Evolutionary conservation across 2,797 vertebrate genomes (phyloP).

Genomic region (Vultur gryphus): DNA sequence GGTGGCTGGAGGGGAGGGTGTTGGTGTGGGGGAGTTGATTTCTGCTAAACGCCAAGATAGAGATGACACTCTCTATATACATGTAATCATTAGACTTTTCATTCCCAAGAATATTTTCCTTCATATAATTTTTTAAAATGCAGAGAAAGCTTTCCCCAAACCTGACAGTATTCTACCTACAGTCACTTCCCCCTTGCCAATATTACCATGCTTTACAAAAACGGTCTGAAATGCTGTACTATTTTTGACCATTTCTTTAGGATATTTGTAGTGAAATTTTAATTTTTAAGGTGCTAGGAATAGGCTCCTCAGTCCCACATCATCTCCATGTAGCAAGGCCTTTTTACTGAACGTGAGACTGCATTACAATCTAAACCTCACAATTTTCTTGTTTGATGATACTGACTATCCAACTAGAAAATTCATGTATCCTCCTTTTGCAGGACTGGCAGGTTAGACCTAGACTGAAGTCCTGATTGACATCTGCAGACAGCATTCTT

Average conservation of each 20-base stretch:
- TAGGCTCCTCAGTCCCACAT: constrained; percentile 29
- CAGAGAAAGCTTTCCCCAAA: constrained; percentile 37
- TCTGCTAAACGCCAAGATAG: constrained; percentile 25
- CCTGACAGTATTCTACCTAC: constrained; percentile 42
- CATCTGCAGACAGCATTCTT: constrained; percentile 54
- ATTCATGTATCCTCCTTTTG: constrained; percentile 55
- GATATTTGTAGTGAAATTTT: constrained; percentile 49
- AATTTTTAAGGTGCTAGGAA: constrained; percentile 49
- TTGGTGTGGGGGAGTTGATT: constrained; percentile 29
- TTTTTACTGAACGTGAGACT: constrained; percentile 34
- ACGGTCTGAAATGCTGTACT: constrained; percentile 26
- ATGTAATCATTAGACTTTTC: constrained; percentile 53
- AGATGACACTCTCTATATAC: constrained; percentile 40
- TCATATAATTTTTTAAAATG: constrained; percentile 33
- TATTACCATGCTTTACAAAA: constrained; percentile 3
- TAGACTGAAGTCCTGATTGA: constrained; percentile 58
- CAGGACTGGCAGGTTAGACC: constrained; percentile 55
- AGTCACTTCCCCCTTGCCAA: constrained; percentile 28
- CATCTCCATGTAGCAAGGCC: constrained; percentile 17
- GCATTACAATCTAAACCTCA: constrained; percentile 33
- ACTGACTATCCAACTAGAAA: constrained; percentile 50
- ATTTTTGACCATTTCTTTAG: constrained; percentile 47
- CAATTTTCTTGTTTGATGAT: constrained; percentile 39
- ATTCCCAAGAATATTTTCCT: constrained; percentile 49
- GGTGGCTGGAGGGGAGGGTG: constrained; percentile 37